Conservation (phyloP, 2,888 invertebrate species). For the Hydropsyche betteni region DNA sequence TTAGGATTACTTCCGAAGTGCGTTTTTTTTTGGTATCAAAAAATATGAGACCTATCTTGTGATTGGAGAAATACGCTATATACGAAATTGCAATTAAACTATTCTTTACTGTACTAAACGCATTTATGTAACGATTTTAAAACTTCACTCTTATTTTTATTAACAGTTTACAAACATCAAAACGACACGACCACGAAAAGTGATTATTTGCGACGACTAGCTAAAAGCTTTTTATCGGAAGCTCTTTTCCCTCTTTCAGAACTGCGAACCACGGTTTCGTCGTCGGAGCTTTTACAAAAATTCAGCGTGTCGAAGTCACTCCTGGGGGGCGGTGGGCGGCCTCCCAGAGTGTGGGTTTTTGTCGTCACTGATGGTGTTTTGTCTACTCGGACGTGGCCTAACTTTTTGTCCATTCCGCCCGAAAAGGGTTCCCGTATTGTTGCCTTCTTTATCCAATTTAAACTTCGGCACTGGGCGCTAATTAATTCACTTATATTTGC, state of each 20-base stretch:
- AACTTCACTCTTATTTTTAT: too few species aligned
- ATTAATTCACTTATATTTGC: constrained; percentile 38
- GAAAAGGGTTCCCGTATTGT: constrained; percentile 25
- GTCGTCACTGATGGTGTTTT: neutral
- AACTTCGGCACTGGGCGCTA: constrained; percentile 23
- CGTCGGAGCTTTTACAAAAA: constrained; percentile 32
- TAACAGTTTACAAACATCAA: constrained; percentile 4
- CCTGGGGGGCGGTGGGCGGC: neutral
- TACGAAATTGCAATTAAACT: too few species aligned
- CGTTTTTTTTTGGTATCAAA: too few species aligned
- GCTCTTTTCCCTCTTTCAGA: constrained; percentile 16
- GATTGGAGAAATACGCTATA: too few species aligned
- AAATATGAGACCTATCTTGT: too few species aligned
- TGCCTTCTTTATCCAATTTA: constrained; percentile 31
- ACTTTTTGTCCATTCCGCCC: constrained; percentile 1
- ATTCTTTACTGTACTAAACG: too few species aligned
- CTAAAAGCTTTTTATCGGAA: constrained; percentile 39
- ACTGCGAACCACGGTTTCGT: neutral
- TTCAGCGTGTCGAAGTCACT: neutral
- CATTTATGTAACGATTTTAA: too few species aligned
- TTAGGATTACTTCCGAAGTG: too few species aligned
- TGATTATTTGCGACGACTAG: constrained; percentile 26
- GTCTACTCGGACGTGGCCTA: neutral
- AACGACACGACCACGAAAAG: neutral
- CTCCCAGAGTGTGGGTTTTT: too few species aligned